Percentiles rank a stretch among this genome's conserved stretches.
Evolutionary conservation across 92 coral and sea anemone species (phyloP).

Genomic region (Palythoa grandis): DNA sequence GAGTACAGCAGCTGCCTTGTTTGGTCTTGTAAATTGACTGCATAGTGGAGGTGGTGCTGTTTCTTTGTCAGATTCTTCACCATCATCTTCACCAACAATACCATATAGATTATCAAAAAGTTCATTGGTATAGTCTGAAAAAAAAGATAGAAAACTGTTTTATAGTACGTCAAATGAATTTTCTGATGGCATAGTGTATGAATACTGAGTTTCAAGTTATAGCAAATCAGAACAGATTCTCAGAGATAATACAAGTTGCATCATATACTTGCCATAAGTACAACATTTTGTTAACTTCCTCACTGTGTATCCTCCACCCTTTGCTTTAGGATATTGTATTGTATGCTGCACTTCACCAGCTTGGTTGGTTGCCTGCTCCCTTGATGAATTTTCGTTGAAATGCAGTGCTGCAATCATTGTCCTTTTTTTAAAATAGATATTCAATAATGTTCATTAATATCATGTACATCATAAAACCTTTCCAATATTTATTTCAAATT

Average conservation of each 20-base stretch:
- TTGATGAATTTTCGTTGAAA: conserved; percentile 44
- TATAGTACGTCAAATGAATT: too few species aligned
- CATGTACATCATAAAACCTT: conserved; percentile 15
- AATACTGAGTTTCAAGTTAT: too few species aligned
- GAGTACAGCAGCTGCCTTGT: not conserved
- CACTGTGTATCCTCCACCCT: conserved; percentile 22
- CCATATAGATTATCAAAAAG: not conserved
- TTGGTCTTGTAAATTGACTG: not conserved
- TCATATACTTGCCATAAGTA: conserved; percentile 32
- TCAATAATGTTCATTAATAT: not conserved
- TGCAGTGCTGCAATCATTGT: conserved; percentile 47
- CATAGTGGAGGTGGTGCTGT: conserved; percentile 2
- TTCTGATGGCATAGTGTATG: too few species aligned
- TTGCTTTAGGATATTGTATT: conserved; percentile 39
- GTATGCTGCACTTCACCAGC: conserved; percentile 33
- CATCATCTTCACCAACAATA: not conserved
- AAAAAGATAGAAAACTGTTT: not conserved
- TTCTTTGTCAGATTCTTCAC: not conserved
- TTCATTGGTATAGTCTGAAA: conserved; percentile 3
- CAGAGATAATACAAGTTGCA: too few species aligned
- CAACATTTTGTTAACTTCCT: not conserved
- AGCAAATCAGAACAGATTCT: too few species aligned
- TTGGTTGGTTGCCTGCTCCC: conserved; percentile 32
- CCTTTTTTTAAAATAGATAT: not conserved
- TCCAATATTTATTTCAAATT: too few species aligned